phyloP scores from a whole-genome alignment of 23 tunicate species.

The Phallusia fumigata region DNA sequence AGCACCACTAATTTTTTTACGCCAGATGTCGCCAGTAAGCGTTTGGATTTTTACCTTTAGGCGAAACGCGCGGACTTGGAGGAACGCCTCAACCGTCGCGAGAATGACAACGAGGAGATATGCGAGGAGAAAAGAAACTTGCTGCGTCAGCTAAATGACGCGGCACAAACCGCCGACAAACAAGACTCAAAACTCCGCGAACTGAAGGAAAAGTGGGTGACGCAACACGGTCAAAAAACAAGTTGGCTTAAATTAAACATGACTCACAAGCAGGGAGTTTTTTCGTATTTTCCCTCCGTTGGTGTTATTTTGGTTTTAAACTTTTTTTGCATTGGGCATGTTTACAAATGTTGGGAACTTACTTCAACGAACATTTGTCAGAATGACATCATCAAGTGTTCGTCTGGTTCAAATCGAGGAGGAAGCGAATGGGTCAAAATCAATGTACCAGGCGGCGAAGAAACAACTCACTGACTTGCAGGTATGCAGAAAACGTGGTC shows the following conservation, averaged over 20 bases:
- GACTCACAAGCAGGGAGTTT: background rate
- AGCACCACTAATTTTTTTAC: too few species aligned
- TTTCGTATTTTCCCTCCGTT: too few species aligned
- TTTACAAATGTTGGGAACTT: too few species aligned
- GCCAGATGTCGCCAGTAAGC: background rate
- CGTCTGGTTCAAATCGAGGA: conserved; percentile 29
- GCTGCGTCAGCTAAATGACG: conserved; percentile 43
- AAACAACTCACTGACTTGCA: conserved; percentile 58
- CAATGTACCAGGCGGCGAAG: conserved; percentile 59
- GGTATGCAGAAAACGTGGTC: conserved; percentile 34
- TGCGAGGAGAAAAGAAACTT: conserved; percentile 64
- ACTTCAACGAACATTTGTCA: too few species aligned
- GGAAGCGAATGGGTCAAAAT: conserved; percentile 39
- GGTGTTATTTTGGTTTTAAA: too few species aligned
- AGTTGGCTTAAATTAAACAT: background rate
- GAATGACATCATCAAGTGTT: conserved; percentile 3
- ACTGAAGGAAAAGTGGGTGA: conserved; percentile 47
- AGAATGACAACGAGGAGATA: conserved; percentile 47
- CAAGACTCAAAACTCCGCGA: conserved; percentile 48
- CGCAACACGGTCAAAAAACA: background rate
- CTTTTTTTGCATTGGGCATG: too few species aligned
- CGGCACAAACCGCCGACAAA: conserved; percentile 31
- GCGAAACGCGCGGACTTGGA: conserved; percentile 70
- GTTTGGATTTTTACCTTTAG: background rate
- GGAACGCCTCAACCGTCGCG: conserved; percentile 52